Evolutionary conservation across 1,140 invertebrate species (phyloP).

Genomic region (Bilobella aurantiaca): DNA sequence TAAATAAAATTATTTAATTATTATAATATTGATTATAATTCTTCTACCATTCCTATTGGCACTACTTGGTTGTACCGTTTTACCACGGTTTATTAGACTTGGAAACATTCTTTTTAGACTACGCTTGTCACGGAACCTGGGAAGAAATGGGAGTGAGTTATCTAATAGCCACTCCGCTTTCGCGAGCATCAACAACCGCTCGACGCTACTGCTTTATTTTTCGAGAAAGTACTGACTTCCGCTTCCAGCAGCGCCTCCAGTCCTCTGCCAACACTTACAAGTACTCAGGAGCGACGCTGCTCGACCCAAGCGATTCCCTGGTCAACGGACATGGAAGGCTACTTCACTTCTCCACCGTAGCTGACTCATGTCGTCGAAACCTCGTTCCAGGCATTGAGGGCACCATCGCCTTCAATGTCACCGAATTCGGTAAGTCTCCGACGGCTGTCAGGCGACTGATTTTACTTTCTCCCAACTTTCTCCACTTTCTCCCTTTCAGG

Average conservation of each 20-base stretch:
- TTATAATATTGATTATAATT: no score
- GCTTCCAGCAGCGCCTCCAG: conserved; percentile 5
- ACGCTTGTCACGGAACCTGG: conserved; percentile 75
- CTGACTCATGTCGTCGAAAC: conserved; percentile 33
- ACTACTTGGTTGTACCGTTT: no score
- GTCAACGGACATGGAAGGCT: conserved; percentile 21
- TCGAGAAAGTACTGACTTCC: conserved; percentile 39
- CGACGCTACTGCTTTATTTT: conserved; percentile 53
- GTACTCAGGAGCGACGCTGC: neutral
- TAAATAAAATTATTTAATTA: no score
- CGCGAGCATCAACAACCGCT: conserved; percentile 45
- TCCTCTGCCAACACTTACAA: conserved; percentile 1
- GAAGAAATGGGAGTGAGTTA: conserved; percentile 56
- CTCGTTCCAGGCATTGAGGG: conserved; percentile 28
- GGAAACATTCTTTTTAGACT: conserved; percentile 43
- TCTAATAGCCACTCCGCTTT: conserved; percentile 61
- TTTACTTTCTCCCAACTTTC: neutral
- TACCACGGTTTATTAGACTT: neutral
- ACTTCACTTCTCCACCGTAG: conserved; percentile 32
- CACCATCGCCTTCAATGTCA: conserved; percentile 32
- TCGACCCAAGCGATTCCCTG: neutral
- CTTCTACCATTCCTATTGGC: no score
- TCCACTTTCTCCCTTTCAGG: neutral
- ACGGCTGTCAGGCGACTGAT: neutral
- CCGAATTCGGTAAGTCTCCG: conserved; percentile 26